Evolutionary conservation across 2,888 invertebrate species (phyloP).

Genomic region (Drosophila ezoana): DNA sequence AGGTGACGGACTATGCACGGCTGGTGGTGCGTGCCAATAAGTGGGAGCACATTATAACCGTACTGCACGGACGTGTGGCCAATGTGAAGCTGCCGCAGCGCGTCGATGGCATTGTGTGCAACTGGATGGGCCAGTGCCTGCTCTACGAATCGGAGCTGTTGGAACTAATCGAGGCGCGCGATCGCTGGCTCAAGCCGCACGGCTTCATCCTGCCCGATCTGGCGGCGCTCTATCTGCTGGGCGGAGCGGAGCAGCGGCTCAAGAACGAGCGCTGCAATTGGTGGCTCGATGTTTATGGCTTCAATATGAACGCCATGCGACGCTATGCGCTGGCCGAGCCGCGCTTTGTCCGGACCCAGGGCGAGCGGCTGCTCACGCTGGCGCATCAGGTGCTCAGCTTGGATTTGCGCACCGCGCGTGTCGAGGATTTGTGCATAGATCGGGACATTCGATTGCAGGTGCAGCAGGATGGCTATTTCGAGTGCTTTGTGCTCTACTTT

Average conservation of each 20-base stretch:
- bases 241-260: constrained; percentile 96
- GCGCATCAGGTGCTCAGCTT: constrained; percentile 49
- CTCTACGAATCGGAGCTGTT: constrained; percentile 99
- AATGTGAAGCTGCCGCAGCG: constrained; percentile 62
- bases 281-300: constrained; percentile 99
- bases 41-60: constrained; percentile 60
- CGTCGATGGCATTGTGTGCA: constrained; percentile 94
- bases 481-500: constrained; percentile 64
- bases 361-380: constrained; percentile 43
- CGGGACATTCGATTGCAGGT: constrained; percentile 28
- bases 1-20: constrained; percentile 70
- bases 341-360: constrained; percentile 50
- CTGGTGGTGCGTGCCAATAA: constrained; percentile 71
- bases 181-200: constrained; percentile 96
- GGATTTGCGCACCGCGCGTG: constrained; percentile 26
- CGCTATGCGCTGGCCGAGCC: constrained; percentile 98
- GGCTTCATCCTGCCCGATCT: constrained; percentile 96
- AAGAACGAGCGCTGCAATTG: constrained; percentile 99
- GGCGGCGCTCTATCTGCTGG: constrained; percentile 95
- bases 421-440: constrained; percentile 44
- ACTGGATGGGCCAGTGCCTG: constrained; percentile 91
- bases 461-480: constrained; percentile 33
- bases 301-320: constrained; percentile 98
- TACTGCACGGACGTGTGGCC: constrained; percentile 72
- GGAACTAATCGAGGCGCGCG: constrained; percentile 96